Evolutionary conservation across 2,797 vertebrate genomes (phyloP).

Genomic region (Poecilia velifera): DNA sequence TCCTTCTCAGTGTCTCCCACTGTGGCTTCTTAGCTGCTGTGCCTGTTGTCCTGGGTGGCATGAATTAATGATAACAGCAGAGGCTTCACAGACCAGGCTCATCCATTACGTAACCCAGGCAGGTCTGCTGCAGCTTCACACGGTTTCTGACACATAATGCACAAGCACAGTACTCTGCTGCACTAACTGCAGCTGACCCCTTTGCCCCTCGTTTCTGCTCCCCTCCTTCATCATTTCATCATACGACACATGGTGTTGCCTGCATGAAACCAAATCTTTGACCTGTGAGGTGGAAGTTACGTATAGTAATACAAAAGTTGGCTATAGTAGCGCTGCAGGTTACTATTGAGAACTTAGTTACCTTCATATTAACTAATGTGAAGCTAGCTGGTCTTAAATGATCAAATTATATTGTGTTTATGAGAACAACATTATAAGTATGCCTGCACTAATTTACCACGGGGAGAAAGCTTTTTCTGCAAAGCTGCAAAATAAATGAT

Average conservation of each 20-base stretch:
- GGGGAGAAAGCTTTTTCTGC: too few relatives aligned
- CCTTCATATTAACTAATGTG: too few relatives aligned
- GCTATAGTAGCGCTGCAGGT: conserved; percentile 22
- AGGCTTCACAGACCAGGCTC: conserved; percentile 65
- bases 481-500: too few relatives aligned
- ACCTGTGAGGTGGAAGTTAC: conserved; percentile 16
- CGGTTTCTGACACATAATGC: conserved; percentile 48
- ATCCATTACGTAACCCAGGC: conserved; percentile 69
- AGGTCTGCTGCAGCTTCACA: conserved; percentile 55
- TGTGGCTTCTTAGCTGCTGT: conserved; percentile 63
- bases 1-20: conserved; percentile 63
- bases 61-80: conserved; percentile 82
- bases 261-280: conserved; percentile 42
- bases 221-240: conserved; percentile 21
- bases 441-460: too few relatives aligned
- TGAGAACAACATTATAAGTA: too few relatives aligned
- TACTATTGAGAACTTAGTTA: background rate
- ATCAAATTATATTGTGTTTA: too few relatives aligned
- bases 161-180: conserved; percentile 26
- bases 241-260: conserved; percentile 38
- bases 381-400: background rate
- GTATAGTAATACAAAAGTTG: conserved; percentile 28
- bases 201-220: conserved; percentile 24
- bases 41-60: conserved; percentile 72
- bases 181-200: conserved; percentile 36